Percentiles rank a stretch among this genome's conserved stretches.
Evolutionary conservation across 2,113 vertebrate genomes (phyloP).

Genomic region (Syngnathoides biaculeatus): DNA sequence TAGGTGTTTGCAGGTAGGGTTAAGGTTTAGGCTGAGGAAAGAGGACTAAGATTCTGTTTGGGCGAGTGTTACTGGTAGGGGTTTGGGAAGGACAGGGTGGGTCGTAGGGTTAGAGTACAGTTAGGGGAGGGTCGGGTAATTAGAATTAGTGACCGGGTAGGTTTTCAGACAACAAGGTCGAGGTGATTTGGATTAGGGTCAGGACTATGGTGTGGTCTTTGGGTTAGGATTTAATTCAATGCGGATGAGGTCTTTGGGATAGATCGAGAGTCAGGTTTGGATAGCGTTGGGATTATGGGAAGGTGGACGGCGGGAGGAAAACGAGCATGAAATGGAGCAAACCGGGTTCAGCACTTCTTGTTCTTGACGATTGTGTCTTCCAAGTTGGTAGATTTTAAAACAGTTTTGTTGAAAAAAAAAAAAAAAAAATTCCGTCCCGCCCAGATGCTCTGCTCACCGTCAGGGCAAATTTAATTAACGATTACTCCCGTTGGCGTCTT

Average conservation of each 20-base stretch:
- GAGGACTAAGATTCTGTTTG: neutral
- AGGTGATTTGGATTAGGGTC: neutral
- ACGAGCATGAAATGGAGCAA: neutral
- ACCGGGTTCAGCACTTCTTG: neutral
- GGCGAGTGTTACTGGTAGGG: neutral
- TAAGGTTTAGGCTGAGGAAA: neutral
- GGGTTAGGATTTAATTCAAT: too few species aligned
- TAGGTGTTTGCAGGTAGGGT: neutral
- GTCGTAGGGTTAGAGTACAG: neutral
- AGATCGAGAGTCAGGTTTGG: too few species aligned
- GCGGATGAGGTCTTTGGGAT: too few species aligned
- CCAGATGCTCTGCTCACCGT: too few species aligned
- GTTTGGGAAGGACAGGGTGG: neutral
- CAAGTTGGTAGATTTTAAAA: constrained; percentile 28
- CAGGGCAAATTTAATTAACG: too few species aligned
- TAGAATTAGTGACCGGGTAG: neutral
- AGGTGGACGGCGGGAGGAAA: too few species aligned
- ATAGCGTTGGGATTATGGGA: too few species aligned
- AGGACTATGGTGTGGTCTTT: neutral
- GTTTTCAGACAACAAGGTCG: neutral
- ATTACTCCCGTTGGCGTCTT: neutral
- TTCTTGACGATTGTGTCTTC: constrained; percentile 8
- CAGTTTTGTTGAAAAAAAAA: neutral
- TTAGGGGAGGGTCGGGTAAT: neutral
- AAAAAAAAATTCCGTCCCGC: too few species aligned